phyloP scores from a whole-genome alignment of 1,140 invertebrate species.

The Armadillidium nasatum region DNA sequence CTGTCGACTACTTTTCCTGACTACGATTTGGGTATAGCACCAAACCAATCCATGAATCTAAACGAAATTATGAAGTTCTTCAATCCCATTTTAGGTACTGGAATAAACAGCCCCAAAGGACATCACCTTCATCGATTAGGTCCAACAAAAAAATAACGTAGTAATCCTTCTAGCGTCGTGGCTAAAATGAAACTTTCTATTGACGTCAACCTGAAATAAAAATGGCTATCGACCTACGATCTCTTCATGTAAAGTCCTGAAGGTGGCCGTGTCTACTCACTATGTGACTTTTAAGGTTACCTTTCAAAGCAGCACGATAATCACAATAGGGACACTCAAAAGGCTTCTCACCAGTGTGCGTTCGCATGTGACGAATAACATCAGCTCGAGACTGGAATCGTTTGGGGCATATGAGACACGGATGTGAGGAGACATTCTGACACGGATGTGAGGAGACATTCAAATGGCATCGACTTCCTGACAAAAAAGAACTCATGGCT shows the following conservation, averaged over 20 bases:
- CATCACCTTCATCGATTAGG: too few relatives aligned
- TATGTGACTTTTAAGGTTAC: conserved; percentile 33
- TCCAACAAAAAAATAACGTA: too few relatives aligned
- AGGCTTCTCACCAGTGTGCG: conserved; percentile 37
- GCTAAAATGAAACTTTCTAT: too few relatives aligned
- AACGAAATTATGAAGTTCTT: too few relatives aligned
- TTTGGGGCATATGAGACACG: conserved; percentile 31
- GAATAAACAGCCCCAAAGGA: too few relatives aligned
- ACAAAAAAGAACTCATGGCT: conserved; percentile 17
- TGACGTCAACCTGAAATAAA: too few relatives aligned
- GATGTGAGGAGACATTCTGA: conserved; percentile 22
- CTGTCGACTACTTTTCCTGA: too few relatives aligned
- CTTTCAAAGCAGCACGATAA: conserved; percentile 33
- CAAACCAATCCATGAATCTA: too few relatives aligned
- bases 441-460: conserved; percentile 25
- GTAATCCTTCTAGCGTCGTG: too few relatives aligned
- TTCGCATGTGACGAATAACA: conserved; percentile 33
- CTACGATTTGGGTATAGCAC: too few relatives aligned
- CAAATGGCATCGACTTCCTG: conserved; percentile 23
- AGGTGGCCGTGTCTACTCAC: conserved; percentile 26
- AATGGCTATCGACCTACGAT: too few relatives aligned
- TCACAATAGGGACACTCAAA: conserved; percentile 33
- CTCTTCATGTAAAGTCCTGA: background rate
- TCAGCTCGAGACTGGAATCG: conserved; percentile 33
- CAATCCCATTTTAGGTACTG: too few relatives aligned